Base-by-base conservation (phyloP, 2,797 vertebrate genomes). In the Enteromius unitaeniatus region DNA sequence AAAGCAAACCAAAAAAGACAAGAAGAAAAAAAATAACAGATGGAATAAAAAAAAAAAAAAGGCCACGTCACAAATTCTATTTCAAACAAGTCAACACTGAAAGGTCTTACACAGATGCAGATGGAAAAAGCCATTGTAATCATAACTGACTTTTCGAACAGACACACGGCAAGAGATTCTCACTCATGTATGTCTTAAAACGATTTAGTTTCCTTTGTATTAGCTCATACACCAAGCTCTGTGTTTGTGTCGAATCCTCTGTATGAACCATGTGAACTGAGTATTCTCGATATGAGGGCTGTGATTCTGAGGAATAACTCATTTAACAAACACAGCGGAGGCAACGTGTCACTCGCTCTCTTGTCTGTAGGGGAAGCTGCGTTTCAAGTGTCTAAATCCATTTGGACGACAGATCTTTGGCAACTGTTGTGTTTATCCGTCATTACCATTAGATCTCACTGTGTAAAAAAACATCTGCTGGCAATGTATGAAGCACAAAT, bases 401-500 rank as follows among this genome's bases (percentile, higher is more conserved):
- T 86, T 91, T 82, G 90, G 90, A 85, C 84, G 88, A 93, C 92
- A 91, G 84, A 89, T 96, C 96, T 97, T 96, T 96, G 95, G 95
- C 94, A 95, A 94, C 92, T 91, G 67, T 89, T 87, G 80, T 91
- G 90, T 92, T 84, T 88, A 91, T 85, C 91, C 83, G 87, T 89
- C 37, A 85, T 88, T 87, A 78, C 81, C 88, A 83, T 84, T 89
- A 89, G 60, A 90, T 91, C 89, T 83, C 65, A 79, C 64, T 82
- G 70, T 85, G 81, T 85, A n/a, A 81, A 81, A 87, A 86, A 89
- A 90, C 81, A 84, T 85, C 84, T 82, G 80, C 73, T 49, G 78
- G 84, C 84, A 88, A 86, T 87, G 88, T 86, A 84, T 81, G 7
- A 85, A 82, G 64, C 82, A 86, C 23, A 89, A 83, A 87, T 87